Conservation (phyloP, 2,797 vertebrate species). For the Lerista edwardsae region DNA sequence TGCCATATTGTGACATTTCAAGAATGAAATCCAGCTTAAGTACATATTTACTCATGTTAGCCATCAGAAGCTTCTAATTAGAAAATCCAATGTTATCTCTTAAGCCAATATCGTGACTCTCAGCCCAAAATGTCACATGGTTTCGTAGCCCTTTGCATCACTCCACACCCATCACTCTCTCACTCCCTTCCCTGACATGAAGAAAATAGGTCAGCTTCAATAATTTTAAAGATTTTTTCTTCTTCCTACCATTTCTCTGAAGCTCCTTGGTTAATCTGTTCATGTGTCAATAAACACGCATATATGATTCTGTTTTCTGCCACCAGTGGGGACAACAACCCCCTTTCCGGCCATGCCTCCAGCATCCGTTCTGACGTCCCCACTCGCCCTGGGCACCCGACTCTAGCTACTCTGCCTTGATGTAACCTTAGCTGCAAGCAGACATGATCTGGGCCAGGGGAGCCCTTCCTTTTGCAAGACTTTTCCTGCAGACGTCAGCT, state of each 20-base stretch:
- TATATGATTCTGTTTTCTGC: not conserved
- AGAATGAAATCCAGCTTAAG: not conserved
- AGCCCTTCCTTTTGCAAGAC: not conserved
- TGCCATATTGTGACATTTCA: not conserved
- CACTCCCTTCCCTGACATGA: not conserved
- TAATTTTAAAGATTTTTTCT: not conserved
- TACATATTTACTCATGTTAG: not conserved
- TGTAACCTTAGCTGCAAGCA: not conserved
- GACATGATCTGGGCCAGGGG: not conserved
- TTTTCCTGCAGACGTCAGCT: not conserved
- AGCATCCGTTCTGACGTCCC: conserved; percentile 43
- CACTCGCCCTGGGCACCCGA: conserved; percentile 46
- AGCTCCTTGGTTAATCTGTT: not conserved
- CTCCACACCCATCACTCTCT: not conserved
- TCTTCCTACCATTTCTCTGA: not conserved
- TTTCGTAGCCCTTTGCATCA: not conserved
- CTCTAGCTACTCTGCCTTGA: conserved; percentile 50
- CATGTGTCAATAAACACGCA: not conserved
- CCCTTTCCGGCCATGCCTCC: conserved; percentile 40
- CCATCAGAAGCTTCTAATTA: not conserved
- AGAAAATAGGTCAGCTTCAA: not conserved
- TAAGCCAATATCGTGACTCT: not conserved
- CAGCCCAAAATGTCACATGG: not conserved
- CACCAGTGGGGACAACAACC: not conserved
- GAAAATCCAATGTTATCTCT: not conserved